These are phyloP conservation scores for Xerus rutilus DNA, from an alignment of 2,797 vertebrate genomes.

Conservation along the genomic window DNA sequence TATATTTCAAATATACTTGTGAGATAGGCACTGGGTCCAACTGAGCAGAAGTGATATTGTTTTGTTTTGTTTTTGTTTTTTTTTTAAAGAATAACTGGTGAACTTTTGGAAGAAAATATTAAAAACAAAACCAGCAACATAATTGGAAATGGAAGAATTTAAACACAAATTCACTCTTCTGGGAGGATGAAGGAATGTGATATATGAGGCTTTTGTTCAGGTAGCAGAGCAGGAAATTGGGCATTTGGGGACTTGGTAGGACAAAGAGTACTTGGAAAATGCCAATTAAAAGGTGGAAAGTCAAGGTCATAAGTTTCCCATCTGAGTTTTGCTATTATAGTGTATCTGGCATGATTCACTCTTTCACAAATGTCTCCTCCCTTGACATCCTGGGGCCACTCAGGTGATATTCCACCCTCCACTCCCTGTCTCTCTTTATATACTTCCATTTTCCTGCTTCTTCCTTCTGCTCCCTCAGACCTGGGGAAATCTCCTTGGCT, in stretches of 20 bases:
- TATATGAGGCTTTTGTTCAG: not conserved
- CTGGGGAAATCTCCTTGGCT: not conserved
- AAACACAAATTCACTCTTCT: not conserved
- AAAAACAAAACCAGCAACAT: not conserved
- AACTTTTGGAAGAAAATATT: not conserved
- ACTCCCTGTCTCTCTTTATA: not conserved
- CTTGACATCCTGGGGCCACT: not conserved
- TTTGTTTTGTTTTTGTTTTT: not conserved
- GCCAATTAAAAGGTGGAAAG: not conserved
- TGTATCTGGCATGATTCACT: not conserved
- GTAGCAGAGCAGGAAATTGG: not conserved
- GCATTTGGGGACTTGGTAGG: rapidly evolving
- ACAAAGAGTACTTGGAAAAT: not conserved
- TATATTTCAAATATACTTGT: not conserved
- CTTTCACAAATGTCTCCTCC: not conserved
- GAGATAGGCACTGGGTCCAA: not conserved
- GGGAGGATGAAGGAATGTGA: rapidly evolving
- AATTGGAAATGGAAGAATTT: not conserved
- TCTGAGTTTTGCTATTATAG: not conserved
- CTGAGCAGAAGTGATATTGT: not conserved
- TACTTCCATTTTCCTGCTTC: not conserved
- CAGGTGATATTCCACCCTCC: too few species aligned
- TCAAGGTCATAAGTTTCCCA: rapidly evolving
- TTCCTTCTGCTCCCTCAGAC: not conserved
- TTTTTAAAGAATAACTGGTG: not conserved